Conservation (phyloP, 2,888 invertebrate genomes). For the Cephus pulcher region DNA sequence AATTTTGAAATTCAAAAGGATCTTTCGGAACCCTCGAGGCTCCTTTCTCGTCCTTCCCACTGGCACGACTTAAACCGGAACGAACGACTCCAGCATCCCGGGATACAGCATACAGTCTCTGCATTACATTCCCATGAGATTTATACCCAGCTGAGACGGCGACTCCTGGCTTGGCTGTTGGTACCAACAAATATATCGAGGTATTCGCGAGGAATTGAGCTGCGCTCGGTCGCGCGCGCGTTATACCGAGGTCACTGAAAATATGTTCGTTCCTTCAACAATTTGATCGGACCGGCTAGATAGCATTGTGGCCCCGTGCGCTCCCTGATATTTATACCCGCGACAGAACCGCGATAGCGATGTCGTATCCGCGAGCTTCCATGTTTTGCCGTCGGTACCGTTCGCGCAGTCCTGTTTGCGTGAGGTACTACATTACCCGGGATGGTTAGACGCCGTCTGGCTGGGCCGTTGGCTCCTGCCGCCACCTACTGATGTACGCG, state of each 20-base stretch:
- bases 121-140: slow-evolving; percentile 51
- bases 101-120: neutral
- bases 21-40: no score
- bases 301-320: slow-evolving; percentile 54
- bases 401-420: slow-evolving; percentile 17
- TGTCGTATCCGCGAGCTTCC: slow-evolving; percentile 26
- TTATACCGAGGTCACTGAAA: slow-evolving; percentile 57
- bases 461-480: neutral
- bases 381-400: slow-evolving; percentile 22
- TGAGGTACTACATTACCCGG: slow-evolving; percentile 24
- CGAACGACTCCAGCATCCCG: no score
- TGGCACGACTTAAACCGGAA: no score
- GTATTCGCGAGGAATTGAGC: slow-evolving; percentile 61
- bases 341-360: slow-evolving; percentile 39
- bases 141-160: slow-evolving; percentile 40
- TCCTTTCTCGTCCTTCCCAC: no score
- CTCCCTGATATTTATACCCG: slow-evolving; percentile 53
- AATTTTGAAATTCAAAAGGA: no score
- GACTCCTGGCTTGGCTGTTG: slow-evolving; percentile 33
- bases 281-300: slow-evolving; percentile 59
- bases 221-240: slow-evolving; percentile 38
- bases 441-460: slow-evolving; percentile 12
- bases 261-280: slow-evolving; percentile 64
- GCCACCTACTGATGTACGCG: slow-evolving; percentile 23
- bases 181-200: slow-evolving; percentile 61